These are phyloP conservation scores for Asbolus verrucosus DNA, from an alignment of 1,140 invertebrate species.

Conservation along the genomic window DNA sequence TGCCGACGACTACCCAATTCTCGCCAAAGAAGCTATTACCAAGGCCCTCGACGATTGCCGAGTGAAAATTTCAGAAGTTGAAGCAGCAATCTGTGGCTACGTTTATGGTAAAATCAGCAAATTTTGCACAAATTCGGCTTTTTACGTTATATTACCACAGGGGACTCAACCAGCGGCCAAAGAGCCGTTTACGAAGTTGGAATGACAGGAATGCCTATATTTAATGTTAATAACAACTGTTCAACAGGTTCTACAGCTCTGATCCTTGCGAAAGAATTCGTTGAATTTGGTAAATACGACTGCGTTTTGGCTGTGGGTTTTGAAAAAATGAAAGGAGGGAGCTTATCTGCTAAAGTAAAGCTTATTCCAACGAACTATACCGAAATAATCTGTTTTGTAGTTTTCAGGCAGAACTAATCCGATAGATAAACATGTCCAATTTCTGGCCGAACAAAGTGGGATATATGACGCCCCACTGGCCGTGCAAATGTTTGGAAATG, in stretches of 20 bases:
- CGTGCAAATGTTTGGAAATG: slow-evolving; percentile 97
- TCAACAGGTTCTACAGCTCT: slow-evolving; percentile 95
- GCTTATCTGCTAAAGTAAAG: slow-evolving; percentile 81
- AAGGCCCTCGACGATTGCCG: slow-evolving; percentile 90
- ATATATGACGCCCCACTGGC: slow-evolving; percentile 85
- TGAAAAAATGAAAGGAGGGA: slow-evolving; percentile 97
- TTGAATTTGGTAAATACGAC: slow-evolving; percentile 87
- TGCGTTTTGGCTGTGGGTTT: slow-evolving; percentile 95
- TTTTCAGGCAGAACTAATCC: slow-evolving; percentile 93
- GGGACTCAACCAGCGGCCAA: slow-evolving; percentile 97
- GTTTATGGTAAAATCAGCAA: slow-evolving; percentile 93
- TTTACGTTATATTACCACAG: slow-evolving; percentile 59
- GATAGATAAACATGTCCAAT: slow-evolving; percentile 90
- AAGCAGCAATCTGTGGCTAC: slow-evolving; percentile 94
- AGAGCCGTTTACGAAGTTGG: slow-evolving; percentile 94
- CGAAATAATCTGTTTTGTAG: slow-evolving; percentile 59
- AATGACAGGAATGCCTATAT: slow-evolving; percentile 96
- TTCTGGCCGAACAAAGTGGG: slow-evolving; percentile 86
- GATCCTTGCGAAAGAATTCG: slow-evolving; percentile 89
- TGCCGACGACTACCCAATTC: slow-evolving; percentile 90
- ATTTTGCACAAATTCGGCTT: slow-evolving; percentile 53
- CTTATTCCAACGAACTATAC: too few species aligned
- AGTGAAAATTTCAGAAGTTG: slow-evolving; percentile 82
- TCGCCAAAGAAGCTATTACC: slow-evolving; percentile 92
- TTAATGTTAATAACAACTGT: slow-evolving; percentile 99